Percentiles rank a stretch among this genome's conserved stretches.
These are phyloP conservation scores for Nephrotoma flavescens DNA, from an alignment of 2,888 invertebrate genomes.

Conservation along the genomic window DNA sequence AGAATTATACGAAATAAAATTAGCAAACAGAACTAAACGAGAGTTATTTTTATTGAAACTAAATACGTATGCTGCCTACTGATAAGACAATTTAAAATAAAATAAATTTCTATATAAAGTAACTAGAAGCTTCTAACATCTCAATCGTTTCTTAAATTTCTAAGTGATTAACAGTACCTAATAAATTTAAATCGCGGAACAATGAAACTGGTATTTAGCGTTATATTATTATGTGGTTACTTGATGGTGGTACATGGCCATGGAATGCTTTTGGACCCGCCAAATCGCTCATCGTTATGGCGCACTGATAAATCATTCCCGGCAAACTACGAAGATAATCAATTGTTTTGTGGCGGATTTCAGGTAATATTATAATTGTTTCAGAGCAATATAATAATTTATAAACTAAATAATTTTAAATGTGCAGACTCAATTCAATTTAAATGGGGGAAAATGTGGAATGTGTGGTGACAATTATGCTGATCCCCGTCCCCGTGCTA, in stretches of 20 bases:
- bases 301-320: constrained; percentile 33
- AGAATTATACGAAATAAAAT: not conserved
- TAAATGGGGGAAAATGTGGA: constrained; percentile 36
- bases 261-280: constrained; percentile 38
- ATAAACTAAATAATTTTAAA: no score
- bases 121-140: not conserved
- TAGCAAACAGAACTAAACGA: not conserved
- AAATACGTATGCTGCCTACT: not conserved
- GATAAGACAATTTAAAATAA: not conserved
- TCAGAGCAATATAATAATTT: not conserved
- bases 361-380: constrained; percentile 19
- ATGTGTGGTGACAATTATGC: constrained; percentile 38
- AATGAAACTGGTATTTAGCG: not conserved
- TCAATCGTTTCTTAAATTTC: not conserved
- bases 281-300: constrained; percentile 39
- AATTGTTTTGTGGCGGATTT: constrained; percentile 38
- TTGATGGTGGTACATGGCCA: constrained; percentile 24
- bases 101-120: not conserved
- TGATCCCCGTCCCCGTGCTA: constrained; percentile 30
- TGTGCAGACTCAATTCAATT: not conserved
- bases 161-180: not conserved
- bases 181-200: not conserved
- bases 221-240: not conserved
- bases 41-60: not conserved
- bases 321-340: constrained; percentile 37